Evolutionary conservation across 1,140 invertebrate species (phyloP).

Genomic region (Hyles euphorbiae): DNA sequence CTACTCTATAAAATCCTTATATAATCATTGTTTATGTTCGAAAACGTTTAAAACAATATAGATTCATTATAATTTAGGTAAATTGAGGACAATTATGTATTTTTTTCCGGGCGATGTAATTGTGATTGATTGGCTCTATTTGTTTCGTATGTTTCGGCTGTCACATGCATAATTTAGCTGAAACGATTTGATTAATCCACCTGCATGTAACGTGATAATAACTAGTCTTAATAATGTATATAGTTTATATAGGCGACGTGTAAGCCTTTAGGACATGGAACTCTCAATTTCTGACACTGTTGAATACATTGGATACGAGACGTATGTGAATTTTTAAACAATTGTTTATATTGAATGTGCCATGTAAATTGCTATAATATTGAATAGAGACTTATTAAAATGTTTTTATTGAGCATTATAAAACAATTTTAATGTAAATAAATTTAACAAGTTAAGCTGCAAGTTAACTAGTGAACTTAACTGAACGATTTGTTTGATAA

Average conservation of each 20-base stretch:
- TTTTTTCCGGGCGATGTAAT: slow-evolving; percentile 11
- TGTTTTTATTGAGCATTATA: slow-evolving; percentile 33
- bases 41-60: slow-evolving; percentile 3
- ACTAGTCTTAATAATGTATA: slow-evolving; percentile 64
- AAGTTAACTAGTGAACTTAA: slow-evolving; percentile 13
- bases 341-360: slow-evolving; percentile 41
- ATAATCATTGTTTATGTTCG: not conserved
- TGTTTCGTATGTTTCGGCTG: slow-evolving; percentile 1
- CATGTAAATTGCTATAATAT: slow-evolving; percentile 53
- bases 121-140: slow-evolving; percentile 18
- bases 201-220: slow-evolving; percentile 71
- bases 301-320: slow-evolving; percentile 24
- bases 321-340: slow-evolving; percentile 25
- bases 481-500: slow-evolving; percentile 18
- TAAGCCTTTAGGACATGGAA: slow-evolving; percentile 25
- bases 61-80: slow-evolving; percentile 11
- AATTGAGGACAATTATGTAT: slow-evolving; percentile 15
- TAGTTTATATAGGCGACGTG: slow-evolving; percentile 46
- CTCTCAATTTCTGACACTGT: slow-evolving; percentile 29
- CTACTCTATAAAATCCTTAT: slow-evolving; percentile 14
- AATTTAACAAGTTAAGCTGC: slow-evolving; percentile 16
- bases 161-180: slow-evolving; percentile 2
- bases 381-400: slow-evolving; percentile 41
- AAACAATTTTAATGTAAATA: slow-evolving; percentile 33
- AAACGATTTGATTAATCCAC: slow-evolving; percentile 20